Base-by-base conservation (phyloP, 2,888 invertebrate species). In the Lissonota sp. region DNA sequence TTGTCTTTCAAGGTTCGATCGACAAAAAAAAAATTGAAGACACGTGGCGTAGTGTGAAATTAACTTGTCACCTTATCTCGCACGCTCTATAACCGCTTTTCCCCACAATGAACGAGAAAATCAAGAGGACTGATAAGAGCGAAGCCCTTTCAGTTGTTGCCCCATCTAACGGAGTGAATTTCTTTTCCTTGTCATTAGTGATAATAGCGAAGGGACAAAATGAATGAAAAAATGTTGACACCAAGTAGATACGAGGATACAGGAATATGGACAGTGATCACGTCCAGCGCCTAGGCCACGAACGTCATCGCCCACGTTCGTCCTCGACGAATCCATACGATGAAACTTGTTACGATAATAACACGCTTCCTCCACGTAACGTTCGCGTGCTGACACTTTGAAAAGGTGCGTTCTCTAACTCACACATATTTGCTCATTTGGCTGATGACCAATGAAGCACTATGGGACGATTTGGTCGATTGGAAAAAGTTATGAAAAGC, bases 271-370 rank as follows among this genome's bases (percentile, higher is more conserved):
- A 26, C 26, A 26, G 26, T 37, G 8, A 44, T 51, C 51, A 62
- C n/a, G 10, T 46, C 40, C 49, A 76, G 57, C 73, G 60, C 72
- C 69, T 72, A n/a, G 58, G 69, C 63, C 66, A n/a, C 69, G 63
- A 73, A 58, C 80, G 77, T 73, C 80, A 77, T 77, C 81, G 81
- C 78, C 81, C 81, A 78, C 81, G 69, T 70, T 78, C 81, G 81
- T 81, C 81, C 81, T 78, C 78, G 60, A 66, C 53, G 70, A 74
- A 66, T 74, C 78, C 74, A 73, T 74, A 81, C 80, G 80, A 77
- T 60, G 73, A 81, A 66, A 81, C 81, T 81, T 55, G 81, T 81
- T 78, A 78, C 81, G 74, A 60, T 81, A 81, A 81, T 78, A 64
- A 74, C 81, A 81, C 64, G 78, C 46, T 78, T 78, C 81, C 73